Conservation (phyloP, 2,113 vertebrate genomes). For the Clarias gariepinus region DNA sequence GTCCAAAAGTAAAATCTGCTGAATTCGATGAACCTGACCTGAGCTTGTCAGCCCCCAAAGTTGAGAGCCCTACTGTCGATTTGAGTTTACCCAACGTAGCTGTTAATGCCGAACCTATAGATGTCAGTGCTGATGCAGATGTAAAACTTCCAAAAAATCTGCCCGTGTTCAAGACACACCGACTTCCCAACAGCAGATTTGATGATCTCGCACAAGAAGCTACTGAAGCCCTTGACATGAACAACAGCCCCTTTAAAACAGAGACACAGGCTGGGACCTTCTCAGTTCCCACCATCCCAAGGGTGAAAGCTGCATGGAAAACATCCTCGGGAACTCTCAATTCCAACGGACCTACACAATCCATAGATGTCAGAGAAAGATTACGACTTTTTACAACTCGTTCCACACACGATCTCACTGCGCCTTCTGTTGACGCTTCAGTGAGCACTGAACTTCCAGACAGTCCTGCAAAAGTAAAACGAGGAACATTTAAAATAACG, state of each 20-base stretch:
- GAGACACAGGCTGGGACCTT: neutral
- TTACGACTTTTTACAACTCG: slow-evolving; percentile 58
- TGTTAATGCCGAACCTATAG: slow-evolving; percentile 14
- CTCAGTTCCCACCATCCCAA: neutral
- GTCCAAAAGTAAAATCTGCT: slow-evolving; percentile 45
- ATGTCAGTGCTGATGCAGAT: slow-evolving; percentile 37
- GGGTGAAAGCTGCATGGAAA: slow-evolving; percentile 51
- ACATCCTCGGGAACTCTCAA: neutral
- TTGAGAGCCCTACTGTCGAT: slow-evolving; percentile 42
- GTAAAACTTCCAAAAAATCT: slow-evolving; percentile 41
- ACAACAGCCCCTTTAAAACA: neutral
- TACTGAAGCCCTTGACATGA: slow-evolving; percentile 21
- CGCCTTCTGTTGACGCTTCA: slow-evolving; percentile 8
- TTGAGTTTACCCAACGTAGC: slow-evolving; percentile 52
- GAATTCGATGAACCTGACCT: slow-evolving; percentile 54
- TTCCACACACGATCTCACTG: neutral
- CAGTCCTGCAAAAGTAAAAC: slow-evolving; percentile 51
- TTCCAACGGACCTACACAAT: slow-evolving; percentile 17
- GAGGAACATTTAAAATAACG: slow-evolving; percentile 68
- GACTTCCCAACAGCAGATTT: slow-evolving; percentile 53
- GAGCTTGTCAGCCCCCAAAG: slow-evolving; percentile 59
- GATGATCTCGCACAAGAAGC: slow-evolving; percentile 24
- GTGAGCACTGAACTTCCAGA: slow-evolving; percentile 34
- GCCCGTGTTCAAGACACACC: slow-evolving; percentile 69
- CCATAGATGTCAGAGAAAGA: slow-evolving; percentile 65